These are phyloP conservation scores for Nomada hirtipes DNA, from an alignment of 2,888 invertebrate species.

Conservation along the genomic window DNA sequence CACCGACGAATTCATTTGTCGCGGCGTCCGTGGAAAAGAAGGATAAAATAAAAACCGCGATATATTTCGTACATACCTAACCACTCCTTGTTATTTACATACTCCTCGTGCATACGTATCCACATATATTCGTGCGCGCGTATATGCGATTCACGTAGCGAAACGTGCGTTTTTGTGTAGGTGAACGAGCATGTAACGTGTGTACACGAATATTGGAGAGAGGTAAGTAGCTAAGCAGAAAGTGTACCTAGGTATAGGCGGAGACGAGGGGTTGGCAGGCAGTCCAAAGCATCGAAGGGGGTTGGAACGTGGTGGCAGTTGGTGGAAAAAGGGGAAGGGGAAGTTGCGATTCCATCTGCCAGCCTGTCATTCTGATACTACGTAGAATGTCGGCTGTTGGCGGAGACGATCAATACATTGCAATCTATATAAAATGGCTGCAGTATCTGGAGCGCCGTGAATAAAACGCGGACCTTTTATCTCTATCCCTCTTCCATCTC, in stretches of 20 bases:
- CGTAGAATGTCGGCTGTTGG: slow-evolving; percentile 80
- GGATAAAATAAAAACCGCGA: slow-evolving; percentile 42
- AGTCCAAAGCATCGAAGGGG: slow-evolving; percentile 76
- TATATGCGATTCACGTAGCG: slow-evolving; percentile 28
- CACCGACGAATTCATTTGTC: slow-evolving; percentile 55
- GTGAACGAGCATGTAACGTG: slow-evolving; percentile 13
- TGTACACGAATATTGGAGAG: slow-evolving; percentile 81
- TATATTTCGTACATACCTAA: slow-evolving; percentile 54
- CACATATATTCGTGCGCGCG: slow-evolving; percentile 37
- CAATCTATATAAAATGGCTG: slow-evolving; percentile 84
- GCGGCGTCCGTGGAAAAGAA: slow-evolving; percentile 4
- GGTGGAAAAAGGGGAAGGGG: slow-evolving; percentile 77
- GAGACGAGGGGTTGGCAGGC: slow-evolving; percentile 79
- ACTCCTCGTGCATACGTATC: slow-evolving; percentile 41
- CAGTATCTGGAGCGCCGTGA: slow-evolving; percentile 75
- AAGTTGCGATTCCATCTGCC: slow-evolving; percentile 85
- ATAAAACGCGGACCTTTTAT: slow-evolving; percentile 62
- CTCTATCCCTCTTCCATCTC: neutral
- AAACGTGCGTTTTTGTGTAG: slow-evolving; percentile 1
- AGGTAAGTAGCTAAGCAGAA: slow-evolving; percentile 63
- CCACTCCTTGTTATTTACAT: slow-evolving; percentile 61
- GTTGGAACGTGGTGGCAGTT: slow-evolving; percentile 78
- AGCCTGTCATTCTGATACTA: slow-evolving; percentile 85
- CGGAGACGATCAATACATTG: slow-evolving; percentile 83
- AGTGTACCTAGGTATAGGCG: slow-evolving; percentile 77